Conservation (phyloP, 2,113 vertebrate species). For the Chamaetylas fuelleborni region DNA sequence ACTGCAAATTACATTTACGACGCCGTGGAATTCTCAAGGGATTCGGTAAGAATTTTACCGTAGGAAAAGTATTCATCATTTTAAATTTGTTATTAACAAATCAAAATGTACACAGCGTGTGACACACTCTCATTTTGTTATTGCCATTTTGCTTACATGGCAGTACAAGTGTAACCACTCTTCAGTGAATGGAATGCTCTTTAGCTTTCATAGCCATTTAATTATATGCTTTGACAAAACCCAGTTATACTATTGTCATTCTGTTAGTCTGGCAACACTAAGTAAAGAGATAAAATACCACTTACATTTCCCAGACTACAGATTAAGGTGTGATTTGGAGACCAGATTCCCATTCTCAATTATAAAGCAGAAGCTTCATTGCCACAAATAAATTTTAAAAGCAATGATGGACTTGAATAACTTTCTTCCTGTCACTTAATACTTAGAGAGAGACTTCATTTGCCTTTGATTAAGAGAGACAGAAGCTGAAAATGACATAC, state of each 20-base stretch:
- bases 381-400: background rate
- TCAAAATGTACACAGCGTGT: background rate
- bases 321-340: constrained; percentile 6
- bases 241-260: background rate
- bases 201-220: constrained; percentile 19
- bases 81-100: constrained; percentile 50
- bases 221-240: background rate
- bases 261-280: background rate
- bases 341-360: background rate
- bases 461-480: background rate
- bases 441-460: background rate
- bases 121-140: background rate
- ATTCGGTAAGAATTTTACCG: constrained; percentile 44
- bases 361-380: background rate
- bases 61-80: constrained; percentile 58
- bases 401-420: background rate
- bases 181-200: background rate
- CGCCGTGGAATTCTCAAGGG: constrained; percentile 40
- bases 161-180: constrained; percentile 5
- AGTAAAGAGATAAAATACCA: background rate
- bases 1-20: constrained; percentile 69
- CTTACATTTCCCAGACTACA: background rate
- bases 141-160: background rate
- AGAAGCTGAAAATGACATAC: background rate
- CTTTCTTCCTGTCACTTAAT: background rate